phyloP scores from a whole-genome alignment of 2,888 invertebrate species.

The Drosophila pseudotalamancana region DNA sequence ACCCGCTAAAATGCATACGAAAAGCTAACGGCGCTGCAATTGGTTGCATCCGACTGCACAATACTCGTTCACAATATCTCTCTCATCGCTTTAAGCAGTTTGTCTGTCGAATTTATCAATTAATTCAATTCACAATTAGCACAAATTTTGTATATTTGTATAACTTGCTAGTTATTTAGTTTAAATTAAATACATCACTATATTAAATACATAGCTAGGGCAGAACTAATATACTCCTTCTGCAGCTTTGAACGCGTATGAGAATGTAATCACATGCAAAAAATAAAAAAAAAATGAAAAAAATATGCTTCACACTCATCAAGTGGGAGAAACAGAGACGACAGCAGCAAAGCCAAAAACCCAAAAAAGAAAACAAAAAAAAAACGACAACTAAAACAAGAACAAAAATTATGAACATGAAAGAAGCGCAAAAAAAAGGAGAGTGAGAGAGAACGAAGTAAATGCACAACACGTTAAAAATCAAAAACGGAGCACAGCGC shows the following conservation, averaged over 20 bases:
- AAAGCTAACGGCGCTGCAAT: not conserved
- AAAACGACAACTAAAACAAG: not conserved
- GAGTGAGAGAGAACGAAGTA: not conserved
- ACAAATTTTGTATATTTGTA: too few species aligned
- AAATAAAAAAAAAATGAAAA: slow-evolving; percentile 7
- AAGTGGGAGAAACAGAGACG: slow-evolving; percentile 2
- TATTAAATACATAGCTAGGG: too few species aligned
- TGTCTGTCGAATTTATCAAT: not conserved
- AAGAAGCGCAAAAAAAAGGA: not conserved
- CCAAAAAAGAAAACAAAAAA: too few species aligned
- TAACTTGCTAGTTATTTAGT: too few species aligned
- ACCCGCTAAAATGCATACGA: not conserved
- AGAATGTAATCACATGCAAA: not conserved
- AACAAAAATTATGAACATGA: not conserved
- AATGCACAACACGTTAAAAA: slow-evolving; percentile 43
- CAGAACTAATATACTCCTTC: not conserved
- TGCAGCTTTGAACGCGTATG: not conserved
- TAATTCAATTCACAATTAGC: too few species aligned
- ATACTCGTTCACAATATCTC: not conserved
- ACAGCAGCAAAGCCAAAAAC: too few species aligned
- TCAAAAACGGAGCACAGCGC: slow-evolving; percentile 17
- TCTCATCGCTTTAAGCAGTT: not conserved
- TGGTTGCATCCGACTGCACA: not conserved
- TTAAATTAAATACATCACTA: too few species aligned
- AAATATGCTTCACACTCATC: not conserved